phyloP scores from a whole-genome alignment of 2,888 invertebrate genomes.

The Hartigia nigra region DNA sequence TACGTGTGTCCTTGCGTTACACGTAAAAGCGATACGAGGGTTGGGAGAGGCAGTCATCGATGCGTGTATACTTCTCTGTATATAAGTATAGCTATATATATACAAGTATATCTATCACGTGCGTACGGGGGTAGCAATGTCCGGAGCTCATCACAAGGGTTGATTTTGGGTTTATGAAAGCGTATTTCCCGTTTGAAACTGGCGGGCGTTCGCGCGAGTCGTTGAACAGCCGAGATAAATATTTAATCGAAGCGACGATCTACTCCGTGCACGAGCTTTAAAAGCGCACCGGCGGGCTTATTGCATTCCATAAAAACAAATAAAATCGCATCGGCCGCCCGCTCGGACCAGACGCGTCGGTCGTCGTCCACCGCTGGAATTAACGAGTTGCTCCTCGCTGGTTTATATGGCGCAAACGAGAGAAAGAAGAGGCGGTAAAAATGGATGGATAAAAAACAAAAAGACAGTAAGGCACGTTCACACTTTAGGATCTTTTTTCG shows the following conservation, averaged over 20 bases:
- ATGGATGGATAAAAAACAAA: background rate
- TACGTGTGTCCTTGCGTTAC: background rate
- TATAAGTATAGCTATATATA: background rate
- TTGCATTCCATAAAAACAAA: background rate
- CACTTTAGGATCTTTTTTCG: background rate
- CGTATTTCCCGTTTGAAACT: conserved; percentile 16
- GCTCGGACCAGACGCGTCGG: background rate
- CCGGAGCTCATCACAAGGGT: background rate
- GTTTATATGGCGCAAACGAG: background rate
- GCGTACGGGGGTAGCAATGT: background rate
- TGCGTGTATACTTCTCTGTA: background rate
- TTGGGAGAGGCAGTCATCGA: background rate
- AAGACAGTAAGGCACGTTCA: background rate
- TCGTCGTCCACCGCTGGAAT: background rate
- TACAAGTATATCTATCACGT: background rate
- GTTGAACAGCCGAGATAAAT: conserved; percentile 30
- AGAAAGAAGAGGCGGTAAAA: background rate
- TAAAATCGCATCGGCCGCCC: background rate
- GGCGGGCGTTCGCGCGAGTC: background rate
- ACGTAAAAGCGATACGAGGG: background rate
- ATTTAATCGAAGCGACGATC: conserved; percentile 32
- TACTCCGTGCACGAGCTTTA: conserved; percentile 17
- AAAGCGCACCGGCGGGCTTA: conserved; percentile 1
- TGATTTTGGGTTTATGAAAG: conserved; percentile 5
- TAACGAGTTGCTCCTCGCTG: background rate